Conservation (phyloP, 2,888 invertebrate genomes). For the Alentia gelatinosa region DNA sequence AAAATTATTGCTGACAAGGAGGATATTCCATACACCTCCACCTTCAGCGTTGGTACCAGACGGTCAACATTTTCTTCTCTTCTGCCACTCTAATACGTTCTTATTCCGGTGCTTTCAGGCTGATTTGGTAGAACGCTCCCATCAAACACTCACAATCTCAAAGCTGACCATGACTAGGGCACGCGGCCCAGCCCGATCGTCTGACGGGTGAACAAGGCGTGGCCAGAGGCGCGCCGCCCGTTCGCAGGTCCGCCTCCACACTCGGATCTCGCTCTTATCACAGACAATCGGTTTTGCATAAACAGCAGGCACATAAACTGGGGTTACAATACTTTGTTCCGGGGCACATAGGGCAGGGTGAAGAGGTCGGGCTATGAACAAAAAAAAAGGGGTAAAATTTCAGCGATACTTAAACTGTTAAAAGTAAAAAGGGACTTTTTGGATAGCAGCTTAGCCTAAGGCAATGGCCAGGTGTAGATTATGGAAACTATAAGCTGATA, state of each 20-base stretch:
- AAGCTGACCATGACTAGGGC: background rate
- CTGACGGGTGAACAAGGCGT: background rate
- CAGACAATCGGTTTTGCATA: conserved; percentile 29
- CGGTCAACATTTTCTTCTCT: too few relatives aligned
- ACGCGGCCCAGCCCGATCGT: background rate
- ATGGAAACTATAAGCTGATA: background rate
- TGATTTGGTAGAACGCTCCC: background rate
- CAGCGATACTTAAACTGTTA: too few relatives aligned
- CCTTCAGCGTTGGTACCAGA: too few relatives aligned
- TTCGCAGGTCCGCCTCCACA: background rate
- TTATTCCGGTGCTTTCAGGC: too few relatives aligned
- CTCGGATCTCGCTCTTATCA: conserved; percentile 28
- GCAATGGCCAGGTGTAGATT: too few relatives aligned
- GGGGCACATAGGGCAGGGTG: background rate
- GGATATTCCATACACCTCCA: too few relatives aligned
- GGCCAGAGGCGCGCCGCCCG: background rate
- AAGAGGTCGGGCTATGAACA: too few relatives aligned
- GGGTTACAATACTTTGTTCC: background rate
- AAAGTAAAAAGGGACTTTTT: too few relatives aligned
- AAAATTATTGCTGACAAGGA: too few relatives aligned
- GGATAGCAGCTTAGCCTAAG: too few relatives aligned
- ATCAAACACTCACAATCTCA: background rate
- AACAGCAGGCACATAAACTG: conserved; percentile 33
- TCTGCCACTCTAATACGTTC: too few relatives aligned
- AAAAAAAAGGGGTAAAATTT: too few relatives aligned